A percentile compares a stretch with the other conserved stretches of the same genome.
These are phyloP conservation scores for Neofelis nebulosa DNA, from an alignment of 2,113 vertebrate species.

Conservation along the genomic window DNA sequence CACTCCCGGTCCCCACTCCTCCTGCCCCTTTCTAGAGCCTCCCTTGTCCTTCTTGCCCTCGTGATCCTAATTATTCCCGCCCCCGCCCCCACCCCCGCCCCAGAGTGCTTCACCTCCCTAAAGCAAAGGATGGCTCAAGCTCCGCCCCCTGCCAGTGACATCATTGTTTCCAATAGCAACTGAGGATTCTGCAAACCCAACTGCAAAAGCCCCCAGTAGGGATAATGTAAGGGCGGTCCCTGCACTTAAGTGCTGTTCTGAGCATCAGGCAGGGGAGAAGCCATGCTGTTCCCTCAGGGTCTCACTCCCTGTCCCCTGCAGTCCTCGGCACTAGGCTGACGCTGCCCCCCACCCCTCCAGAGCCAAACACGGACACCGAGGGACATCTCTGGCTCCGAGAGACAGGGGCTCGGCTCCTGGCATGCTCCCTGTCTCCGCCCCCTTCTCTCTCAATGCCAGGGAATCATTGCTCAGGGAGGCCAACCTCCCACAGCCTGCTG, in stretches of 20 bases:
- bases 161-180: slow-evolving; percentile 78
- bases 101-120: not conserved
- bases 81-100: not conserved
- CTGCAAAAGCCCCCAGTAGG: slow-evolving; percentile 7
- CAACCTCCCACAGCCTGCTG: fast-evolving
- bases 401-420: not conserved
- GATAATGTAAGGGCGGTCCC: slow-evolving; percentile 23
- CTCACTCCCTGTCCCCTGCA: fast-evolving
- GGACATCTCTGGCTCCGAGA: not conserved
- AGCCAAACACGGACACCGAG: fast-evolving
- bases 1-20: too few relatives aligned
- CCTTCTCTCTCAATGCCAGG: not conserved
- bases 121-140: not conserved
- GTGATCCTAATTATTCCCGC: not conserved
- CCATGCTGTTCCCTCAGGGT: too few relatives aligned
- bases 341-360: not conserved
- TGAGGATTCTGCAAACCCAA: slow-evolving; percentile 19
- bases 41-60: not conserved
- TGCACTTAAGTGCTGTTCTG: not conserved
- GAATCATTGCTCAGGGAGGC: not conserved
- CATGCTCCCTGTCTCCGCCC: not conserved
- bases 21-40: not conserved
- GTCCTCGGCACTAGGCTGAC: not conserved
- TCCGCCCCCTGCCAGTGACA: slow-evolving; percentile 64
- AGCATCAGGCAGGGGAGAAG: not conserved